Evolutionary conservation across 2,888 invertebrate species (phyloP), one percentile per base, ranked within the genome.

Genomic region (Beris morrisii): DNA sequence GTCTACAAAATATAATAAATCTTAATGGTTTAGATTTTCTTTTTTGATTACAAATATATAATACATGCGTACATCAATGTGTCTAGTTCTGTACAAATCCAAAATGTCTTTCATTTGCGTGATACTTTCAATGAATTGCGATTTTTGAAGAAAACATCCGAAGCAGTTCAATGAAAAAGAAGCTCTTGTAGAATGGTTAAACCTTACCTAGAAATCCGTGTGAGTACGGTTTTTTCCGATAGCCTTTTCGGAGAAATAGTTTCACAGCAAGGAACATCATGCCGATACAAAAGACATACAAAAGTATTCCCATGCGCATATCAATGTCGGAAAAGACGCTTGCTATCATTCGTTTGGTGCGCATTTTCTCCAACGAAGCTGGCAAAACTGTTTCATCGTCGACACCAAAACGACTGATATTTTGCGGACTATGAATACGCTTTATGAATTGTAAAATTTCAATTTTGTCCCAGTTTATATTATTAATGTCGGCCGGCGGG

Each of bases 211-310:
- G 80, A 70, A 86, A 76, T 76, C 87, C 88, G 81, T 88, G 87
- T 73, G 87, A 84, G 79, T 90, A 90, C 73, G 84, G 80, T 80
- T 89, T 91, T 80, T 89, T 92, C 76, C 87, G 87, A 79, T 90
- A 89, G 15, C 78, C 76, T 67, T 77, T 78, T 22, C 76, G 86
- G 72, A 90, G 84, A 79, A 94, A 91, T 79, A 90, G 85, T 75
- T 89, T 85, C 75, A 91, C 87, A 71, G 91, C 89, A 75, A 92
- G 77, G 73, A 90, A 83, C 78, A 94, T 85, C 79, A 92, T 87
- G 73, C 86, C 79, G 75, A 90, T 87, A 77, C 91, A 91, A 76
- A 86, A 85, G 74, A 88, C 82, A 81, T 91, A 91, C 74, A 92
- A 83, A 72, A 90, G 82, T 80, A 91, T 87, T 79, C 90, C 88